Evolutionary conservation across 2,113 vertebrate species (phyloP).

Genomic region (Anguilla rostrata): DNA sequence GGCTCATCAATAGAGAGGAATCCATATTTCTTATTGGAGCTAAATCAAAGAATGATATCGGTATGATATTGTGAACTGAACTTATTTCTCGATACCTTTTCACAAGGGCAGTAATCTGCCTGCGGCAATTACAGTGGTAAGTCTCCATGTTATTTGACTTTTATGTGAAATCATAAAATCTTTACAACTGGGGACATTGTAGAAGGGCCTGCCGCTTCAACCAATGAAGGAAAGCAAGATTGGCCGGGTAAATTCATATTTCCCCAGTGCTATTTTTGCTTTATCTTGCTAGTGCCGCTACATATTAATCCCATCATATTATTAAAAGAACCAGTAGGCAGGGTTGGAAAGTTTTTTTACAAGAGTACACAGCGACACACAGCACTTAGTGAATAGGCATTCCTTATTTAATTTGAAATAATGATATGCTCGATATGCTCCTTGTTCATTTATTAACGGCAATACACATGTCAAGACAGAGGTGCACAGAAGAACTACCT

Average conservation of each 20-base stretch:
- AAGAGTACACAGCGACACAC: not conserved
- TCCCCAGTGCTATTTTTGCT: not conserved
- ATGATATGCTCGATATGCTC: too few species aligned
- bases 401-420: constrained; percentile 4
- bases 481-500: too few species aligned
- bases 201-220: constrained; percentile 12
- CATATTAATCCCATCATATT: constrained; percentile 12
- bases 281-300: constrained; percentile 14
- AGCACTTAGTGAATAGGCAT: not conserved
- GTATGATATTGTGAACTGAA: not conserved
- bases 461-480: too few species aligned
- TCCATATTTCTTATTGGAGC: not conserved
- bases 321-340: not conserved
- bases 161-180: constrained; percentile 32
- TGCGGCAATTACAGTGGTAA: constrained; percentile 14
- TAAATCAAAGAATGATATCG: not conserved
- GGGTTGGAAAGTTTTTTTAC: not conserved
- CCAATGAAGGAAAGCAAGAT: constrained; percentile 14
- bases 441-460: too few species aligned
- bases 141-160: constrained; percentile 20
- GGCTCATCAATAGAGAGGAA: not conserved
- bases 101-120: not conserved
- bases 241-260: not conserved
- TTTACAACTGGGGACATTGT: constrained; percentile 21
- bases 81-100: constrained; percentile 3